Evolutionary conservation across 2,113 vertebrate genomes (phyloP).

Genomic region (Tetrao urogallus): DNA sequence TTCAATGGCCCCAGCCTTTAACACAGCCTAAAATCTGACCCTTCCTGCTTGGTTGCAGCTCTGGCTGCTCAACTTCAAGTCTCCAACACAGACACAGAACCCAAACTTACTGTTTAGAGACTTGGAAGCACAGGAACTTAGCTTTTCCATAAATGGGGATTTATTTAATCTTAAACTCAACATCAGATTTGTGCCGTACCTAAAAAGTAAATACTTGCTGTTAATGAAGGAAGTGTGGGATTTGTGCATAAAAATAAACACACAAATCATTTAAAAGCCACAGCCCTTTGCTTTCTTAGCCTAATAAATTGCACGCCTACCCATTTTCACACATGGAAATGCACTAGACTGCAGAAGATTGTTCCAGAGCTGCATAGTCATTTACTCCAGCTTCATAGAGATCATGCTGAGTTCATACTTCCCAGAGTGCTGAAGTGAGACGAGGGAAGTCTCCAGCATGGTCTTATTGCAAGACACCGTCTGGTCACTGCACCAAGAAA

Average conservation of each 20-base stretch:
- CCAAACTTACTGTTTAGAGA: not conserved
- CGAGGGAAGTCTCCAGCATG: not conserved
- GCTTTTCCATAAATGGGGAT: not conserved
- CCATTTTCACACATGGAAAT: not conserved
- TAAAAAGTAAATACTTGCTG: conserved; percentile 10
- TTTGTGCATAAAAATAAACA: not conserved
- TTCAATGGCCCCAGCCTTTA: not conserved
- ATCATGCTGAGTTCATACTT: not conserved
- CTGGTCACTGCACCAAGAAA: not conserved
- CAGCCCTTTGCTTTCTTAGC: not conserved
- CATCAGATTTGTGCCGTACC: not conserved
- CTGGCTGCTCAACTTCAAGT: not conserved
- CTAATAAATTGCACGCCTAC: not conserved
- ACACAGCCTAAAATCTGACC: not conserved
- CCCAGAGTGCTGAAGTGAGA: not conserved
- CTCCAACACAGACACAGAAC: not conserved
- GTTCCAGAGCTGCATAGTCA: not conserved
- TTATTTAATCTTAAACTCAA: conserved; percentile 2
- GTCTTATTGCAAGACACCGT: not conserved
- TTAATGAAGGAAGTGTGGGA: not conserved
- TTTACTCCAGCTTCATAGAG: not conserved
- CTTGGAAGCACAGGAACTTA: not conserved
- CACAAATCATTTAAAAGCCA: not conserved
- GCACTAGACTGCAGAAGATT: not conserved
- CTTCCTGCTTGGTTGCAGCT: not conserved